Evolutionary conservation across 2,113 vertebrate genomes (phyloP).

Genomic region (Kryptolebias marmoratus): DNA sequence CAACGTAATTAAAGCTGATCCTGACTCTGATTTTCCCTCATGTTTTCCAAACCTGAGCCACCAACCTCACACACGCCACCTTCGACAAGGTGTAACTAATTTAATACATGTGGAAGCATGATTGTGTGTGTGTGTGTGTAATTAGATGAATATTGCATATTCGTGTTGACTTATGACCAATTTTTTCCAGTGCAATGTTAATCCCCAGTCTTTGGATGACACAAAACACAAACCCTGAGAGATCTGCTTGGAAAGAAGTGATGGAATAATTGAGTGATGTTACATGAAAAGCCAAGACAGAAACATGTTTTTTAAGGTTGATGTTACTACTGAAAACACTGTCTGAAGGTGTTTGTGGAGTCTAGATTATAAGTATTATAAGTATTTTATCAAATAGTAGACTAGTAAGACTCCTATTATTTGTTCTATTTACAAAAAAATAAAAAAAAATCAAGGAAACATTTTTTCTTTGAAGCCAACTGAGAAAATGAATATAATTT

Average conservation of each 20-base stretch:
- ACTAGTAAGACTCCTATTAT: too few relatives aligned
- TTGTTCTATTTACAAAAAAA: too few relatives aligned
- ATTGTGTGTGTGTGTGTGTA: not conserved
- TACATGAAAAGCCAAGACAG: not conserved
- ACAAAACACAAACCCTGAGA: conserved; percentile 29
- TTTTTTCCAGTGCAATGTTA: conserved; percentile 53
- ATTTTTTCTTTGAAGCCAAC: too few relatives aligned
- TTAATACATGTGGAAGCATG: conserved; percentile 8
- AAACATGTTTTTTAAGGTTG: not conserved
- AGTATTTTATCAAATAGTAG: not conserved
- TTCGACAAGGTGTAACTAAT: conserved; percentile 28
- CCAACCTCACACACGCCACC: not conserved
- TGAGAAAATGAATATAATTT: too few relatives aligned
- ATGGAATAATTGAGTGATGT: conserved; percentile 30
- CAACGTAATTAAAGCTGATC: not conserved
- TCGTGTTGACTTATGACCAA: conserved; percentile 35
- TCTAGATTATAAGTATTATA: not conserved
- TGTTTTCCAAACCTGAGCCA: not conserved
- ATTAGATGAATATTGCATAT: conserved; percentile 6
- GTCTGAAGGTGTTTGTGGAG: conserved; percentile 3
- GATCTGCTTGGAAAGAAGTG: conserved; percentile 13
- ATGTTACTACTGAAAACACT: not conserved
- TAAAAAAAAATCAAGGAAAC: too few relatives aligned
- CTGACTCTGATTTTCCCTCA: conserved; percentile 3
- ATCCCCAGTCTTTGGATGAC: conserved; percentile 40